Conservation (phyloP, 2,113 vertebrate species). For the Ailuropoda melanoleuca region DNA sequence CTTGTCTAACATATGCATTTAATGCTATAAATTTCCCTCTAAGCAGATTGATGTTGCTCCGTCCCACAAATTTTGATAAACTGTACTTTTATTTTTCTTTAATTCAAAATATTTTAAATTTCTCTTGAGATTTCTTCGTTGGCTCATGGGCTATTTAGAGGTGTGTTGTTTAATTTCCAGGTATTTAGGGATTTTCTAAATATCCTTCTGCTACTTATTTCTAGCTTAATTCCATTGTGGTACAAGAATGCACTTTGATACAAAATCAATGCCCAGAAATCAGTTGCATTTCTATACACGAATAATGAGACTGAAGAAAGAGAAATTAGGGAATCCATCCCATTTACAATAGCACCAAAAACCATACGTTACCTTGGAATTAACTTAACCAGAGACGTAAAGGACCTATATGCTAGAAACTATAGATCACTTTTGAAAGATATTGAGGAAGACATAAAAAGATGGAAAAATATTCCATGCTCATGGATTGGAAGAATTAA, state of each 20-base stretch:
- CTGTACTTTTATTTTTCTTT: constrained; percentile 14
- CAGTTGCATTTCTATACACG: no score
- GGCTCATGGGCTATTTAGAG: not conserved
- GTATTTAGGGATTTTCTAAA: not conserved
- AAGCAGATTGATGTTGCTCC: not conserved
- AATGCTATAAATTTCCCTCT: not conserved
- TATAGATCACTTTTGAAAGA: no score
- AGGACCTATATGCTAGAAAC: no score
- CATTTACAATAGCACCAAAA: no score
- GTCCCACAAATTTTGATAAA: not conserved
- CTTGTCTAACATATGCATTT: not conserved
- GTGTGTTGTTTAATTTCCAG: constrained; percentile 7
- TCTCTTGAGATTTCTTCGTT: constrained; percentile 12
- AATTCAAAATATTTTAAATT: constrained; percentile 25
- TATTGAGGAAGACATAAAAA: no score
- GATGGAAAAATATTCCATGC: no score
- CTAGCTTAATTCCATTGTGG: constrained; percentile 5
- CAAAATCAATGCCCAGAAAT: no score
- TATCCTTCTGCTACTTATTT: constrained; percentile 26
- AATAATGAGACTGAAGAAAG: no score
- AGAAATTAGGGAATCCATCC: no score
- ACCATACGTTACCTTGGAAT: no score
- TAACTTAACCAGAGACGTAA: no score
- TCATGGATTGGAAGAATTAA: no score
- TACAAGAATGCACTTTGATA: not conserved